These are phyloP conservation scores for Pomacea canaliculata DNA, from an alignment of 2,888 invertebrate species.

Conservation along the genomic window DNA sequence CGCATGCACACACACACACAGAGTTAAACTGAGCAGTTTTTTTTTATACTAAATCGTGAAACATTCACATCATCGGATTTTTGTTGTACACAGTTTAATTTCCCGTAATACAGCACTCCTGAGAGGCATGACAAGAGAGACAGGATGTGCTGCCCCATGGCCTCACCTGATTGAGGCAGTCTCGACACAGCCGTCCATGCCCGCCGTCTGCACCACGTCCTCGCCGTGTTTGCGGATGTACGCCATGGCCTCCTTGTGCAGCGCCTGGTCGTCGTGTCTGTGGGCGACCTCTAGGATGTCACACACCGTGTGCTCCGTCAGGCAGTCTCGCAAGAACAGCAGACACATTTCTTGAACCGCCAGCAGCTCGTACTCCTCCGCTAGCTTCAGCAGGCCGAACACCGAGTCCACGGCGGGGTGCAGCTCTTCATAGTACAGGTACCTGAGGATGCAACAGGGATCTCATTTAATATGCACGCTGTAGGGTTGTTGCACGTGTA, in stretches of 20 bases:
- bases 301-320: slow-evolving; percentile 13
- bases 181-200: slow-evolving; percentile 29
- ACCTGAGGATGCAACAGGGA: background rate
- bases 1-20: no score
- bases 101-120: no score
- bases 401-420: slow-evolving; percentile 14
- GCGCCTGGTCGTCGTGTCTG: slow-evolving; percentile 10
- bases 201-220: slow-evolving; percentile 28
- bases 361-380: slow-evolving; percentile 14
- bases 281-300: slow-evolving; percentile 20
- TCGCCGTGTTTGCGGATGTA: slow-evolving; percentile 31
- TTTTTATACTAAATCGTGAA: no score
- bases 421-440: slow-evolving; percentile 24
- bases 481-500: no score
- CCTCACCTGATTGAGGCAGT: slow-evolving; percentile 29
- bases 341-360: slow-evolving; percentile 14
- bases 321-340: slow-evolving; percentile 5
- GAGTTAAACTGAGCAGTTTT: no score
- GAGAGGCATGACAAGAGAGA: no score
- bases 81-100: no score
- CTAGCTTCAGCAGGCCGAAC: slow-evolving; percentile 9
- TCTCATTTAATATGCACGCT: no score
- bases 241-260: slow-evolving; percentile 26
- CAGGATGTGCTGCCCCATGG: no score
- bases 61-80: no score